phyloP scores from a whole-genome alignment of 2,113 vertebrate genomes.

The Sphaerodactylus townsendi region DNA sequence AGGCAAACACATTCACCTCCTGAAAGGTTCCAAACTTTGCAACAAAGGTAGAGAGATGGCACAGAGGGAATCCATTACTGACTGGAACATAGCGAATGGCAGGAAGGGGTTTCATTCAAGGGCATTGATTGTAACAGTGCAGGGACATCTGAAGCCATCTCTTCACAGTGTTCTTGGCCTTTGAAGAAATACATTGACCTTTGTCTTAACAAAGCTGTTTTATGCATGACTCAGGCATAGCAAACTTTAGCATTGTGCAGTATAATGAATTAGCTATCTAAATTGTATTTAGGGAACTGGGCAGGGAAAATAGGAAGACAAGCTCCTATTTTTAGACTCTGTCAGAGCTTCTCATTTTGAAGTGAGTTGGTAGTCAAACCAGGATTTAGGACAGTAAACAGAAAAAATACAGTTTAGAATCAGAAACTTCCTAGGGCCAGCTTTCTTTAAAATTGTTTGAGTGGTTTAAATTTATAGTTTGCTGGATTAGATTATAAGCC shows the following conservation, averaged over 20 bases:
- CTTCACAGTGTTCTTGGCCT: conserved; percentile 5
- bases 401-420: not conserved
- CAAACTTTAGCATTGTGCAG: not conserved
- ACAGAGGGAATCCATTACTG: not conserved
- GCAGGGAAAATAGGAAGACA: not conserved
- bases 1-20: not conserved
- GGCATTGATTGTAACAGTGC: not conserved
- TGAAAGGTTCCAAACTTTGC: not conserved
- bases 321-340: not conserved
- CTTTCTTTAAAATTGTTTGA: too few species aligned
- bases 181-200: not conserved
- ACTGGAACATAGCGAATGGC: not conserved
- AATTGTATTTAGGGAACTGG: not conserved
- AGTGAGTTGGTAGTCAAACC: not conserved
- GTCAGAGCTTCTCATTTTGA: not conserved
- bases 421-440: not conserved
- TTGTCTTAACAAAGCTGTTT: not conserved
- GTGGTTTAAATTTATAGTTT: too few species aligned
- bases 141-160: not conserved
- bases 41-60: not conserved
- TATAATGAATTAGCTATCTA: not conserved
- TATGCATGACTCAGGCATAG: not conserved
- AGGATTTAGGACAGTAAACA: not conserved
- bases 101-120: not conserved
- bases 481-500: too few species aligned